Conservation (phyloP, 2,113 vertebrate species). For the Pachyramphus minor region DNA sequence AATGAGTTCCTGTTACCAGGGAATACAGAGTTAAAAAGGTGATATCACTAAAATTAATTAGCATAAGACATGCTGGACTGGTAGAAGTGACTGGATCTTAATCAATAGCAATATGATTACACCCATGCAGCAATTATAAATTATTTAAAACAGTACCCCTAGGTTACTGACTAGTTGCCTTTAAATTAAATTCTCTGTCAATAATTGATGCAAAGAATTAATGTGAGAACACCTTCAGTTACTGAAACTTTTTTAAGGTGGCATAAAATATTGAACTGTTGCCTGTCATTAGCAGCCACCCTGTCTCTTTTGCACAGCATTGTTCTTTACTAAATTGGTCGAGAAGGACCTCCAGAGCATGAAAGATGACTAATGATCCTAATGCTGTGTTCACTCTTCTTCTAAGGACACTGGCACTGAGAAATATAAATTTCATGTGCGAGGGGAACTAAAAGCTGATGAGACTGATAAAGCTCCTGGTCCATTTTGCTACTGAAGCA, state of each 20-base stretch:
- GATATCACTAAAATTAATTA: constrained; percentile 78
- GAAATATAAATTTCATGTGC: constrained; percentile 25
- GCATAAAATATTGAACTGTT: constrained; percentile 82
- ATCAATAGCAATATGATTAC: constrained; percentile 98
- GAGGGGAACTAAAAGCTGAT: background rate
- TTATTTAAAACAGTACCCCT: constrained; percentile 94
- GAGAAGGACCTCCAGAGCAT: constrained; percentile 75
- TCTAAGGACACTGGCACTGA: constrained; percentile 55
- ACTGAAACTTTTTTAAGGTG: constrained; percentile 83
- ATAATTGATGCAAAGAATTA: constrained; percentile 99
- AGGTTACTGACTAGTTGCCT: constrained; percentile 92
- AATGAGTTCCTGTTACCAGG: constrained; percentile 78
- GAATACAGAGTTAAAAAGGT: constrained; percentile 82
- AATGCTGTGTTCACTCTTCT: constrained; percentile 41
- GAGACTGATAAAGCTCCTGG: background rate
- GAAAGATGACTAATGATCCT: constrained; percentile 72
- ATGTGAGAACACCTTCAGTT: constrained; percentile 91
- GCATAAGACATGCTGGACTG: constrained; percentile 86
- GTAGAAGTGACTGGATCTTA: constrained; percentile 84
- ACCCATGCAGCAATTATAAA: constrained; percentile 88
- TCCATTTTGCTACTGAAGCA: background rate
- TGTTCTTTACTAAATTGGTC: constrained; percentile 73
- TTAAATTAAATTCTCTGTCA: constrained; percentile 98
- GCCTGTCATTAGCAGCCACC: constrained; percentile 73
- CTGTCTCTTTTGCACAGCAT: constrained; percentile 73